Conservation (phyloP, 2,113 vertebrate genomes). For the Corythornis vintsioides region DNA sequence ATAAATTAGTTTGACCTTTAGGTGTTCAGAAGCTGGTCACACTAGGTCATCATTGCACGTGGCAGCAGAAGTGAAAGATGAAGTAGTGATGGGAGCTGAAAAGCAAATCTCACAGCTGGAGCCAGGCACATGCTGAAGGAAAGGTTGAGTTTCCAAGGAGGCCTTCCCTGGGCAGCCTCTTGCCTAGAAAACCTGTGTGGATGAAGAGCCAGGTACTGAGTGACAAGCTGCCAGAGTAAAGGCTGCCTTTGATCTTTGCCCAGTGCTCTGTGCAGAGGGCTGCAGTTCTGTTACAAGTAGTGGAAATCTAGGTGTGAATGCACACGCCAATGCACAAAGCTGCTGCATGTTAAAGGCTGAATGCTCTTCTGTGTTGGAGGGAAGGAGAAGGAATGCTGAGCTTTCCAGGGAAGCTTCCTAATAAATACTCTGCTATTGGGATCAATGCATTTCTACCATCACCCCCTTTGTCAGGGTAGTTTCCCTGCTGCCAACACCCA, state of each 20-base stretch:
- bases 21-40: not conserved
- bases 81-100: not conserved
- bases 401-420: not conserved
- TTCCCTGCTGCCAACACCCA: not conserved
- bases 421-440: not conserved
- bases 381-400: not conserved
- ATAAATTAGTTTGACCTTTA: not conserved
- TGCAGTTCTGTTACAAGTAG: not conserved
- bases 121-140: not conserved
- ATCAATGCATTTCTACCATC: not conserved
- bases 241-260: not conserved
- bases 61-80: not conserved
- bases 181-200: not conserved
- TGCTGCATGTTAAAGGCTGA: not conserved
- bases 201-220: not conserved
- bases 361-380: not conserved
- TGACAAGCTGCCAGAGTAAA: not conserved
- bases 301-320: not conserved
- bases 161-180: not conserved
- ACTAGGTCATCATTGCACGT: not conserved
- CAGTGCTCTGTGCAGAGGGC: not conserved
- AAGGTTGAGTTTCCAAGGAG: not conserved
- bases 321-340: rapidly evolving
- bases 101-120: not conserved
- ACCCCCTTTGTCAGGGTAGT: not conserved